Base-by-base conservation (phyloP, 2,888 invertebrate species). In the Acronicta psi region DNA sequence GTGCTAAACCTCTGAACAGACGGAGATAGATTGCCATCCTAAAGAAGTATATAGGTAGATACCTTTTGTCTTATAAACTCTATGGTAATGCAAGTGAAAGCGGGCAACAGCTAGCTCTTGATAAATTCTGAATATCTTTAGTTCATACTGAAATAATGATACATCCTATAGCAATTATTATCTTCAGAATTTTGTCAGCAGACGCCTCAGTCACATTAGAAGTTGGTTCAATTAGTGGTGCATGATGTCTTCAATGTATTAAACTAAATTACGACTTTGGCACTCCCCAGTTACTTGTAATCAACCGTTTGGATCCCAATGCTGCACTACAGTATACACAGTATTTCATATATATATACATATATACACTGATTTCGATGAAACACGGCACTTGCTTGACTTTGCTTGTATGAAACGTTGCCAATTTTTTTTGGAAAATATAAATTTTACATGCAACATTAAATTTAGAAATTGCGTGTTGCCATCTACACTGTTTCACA, bases 211-310 rank as follows among this genome's bases (percentile, higher is more conserved):
- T 29, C 17, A 38, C 31, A 62, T 54, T 50, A 50, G 18, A 13
- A 62, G 38, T 18, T 10, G 17, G 6, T 46, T 43, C 51, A 64
- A 68, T 75, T 64, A 75, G 50, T 31, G 17, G 16, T 44, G 55
- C 49, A 59, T 50, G 50, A 61, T 62, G 44, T 74, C 53, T 55
- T 74, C 67, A 69, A 59, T 49, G 31, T 10, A 53, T 62, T 68
- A 54, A 59, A 75, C 56, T 71, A 65, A 64, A 73, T 75, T 77
- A 75, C 63, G 71, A 69, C 68, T 69, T 81, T 88, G 87, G 86
- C 88, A 83, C 70, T 51, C 16, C 3, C 34, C 23, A 77, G 80
- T 77, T 81, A 79, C 58, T 69, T 74, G 75, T 79, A 81, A 81
- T 81, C 79, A 81, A 75, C 80, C 59, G 62, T 78, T 75, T 76